A percentile compares a stretch with the other conserved stretches of the same genome.
Conservation (phyloP, 2,888 invertebrate genomes). For the Netelia inedita region DNA sequence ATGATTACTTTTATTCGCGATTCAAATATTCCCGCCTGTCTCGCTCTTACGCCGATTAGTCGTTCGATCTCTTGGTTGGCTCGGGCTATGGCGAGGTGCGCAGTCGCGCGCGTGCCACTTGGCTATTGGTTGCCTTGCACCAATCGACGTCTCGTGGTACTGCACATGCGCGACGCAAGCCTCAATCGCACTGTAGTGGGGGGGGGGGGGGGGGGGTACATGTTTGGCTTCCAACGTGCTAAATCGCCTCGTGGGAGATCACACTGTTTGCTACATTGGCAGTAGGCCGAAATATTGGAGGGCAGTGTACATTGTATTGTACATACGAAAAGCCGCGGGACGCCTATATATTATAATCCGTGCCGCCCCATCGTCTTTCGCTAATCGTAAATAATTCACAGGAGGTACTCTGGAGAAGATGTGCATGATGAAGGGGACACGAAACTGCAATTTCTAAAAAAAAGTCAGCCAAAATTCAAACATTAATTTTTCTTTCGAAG, state of each 20-base stretch:
- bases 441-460: too few species aligned
- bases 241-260: too few species aligned
- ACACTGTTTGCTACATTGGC: background rate
- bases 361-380: background rate
- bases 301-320: background rate
- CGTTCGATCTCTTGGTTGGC: background rate
- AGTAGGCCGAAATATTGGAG: background rate
- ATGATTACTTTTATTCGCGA: too few species aligned
- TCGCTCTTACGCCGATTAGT: background rate
- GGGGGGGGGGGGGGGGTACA: background rate
- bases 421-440: background rate
- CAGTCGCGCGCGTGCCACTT: too few species aligned
- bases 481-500: too few species aligned
- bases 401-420: constrained; percentile 41
- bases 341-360: background rate
- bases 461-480: too few species aligned
- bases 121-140: too few species aligned
- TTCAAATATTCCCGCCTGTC: background rate
- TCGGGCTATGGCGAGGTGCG: too few species aligned
- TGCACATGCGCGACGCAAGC: too few species aligned
- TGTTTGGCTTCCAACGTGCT: background rate
- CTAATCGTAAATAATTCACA: constrained; percentile 12
- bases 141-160: too few species aligned
- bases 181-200: too few species aligned
- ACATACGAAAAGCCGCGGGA: constrained; percentile 5